Conservation (phyloP, 1,140 invertebrate species). For the Oscheius sp. region DNA sequence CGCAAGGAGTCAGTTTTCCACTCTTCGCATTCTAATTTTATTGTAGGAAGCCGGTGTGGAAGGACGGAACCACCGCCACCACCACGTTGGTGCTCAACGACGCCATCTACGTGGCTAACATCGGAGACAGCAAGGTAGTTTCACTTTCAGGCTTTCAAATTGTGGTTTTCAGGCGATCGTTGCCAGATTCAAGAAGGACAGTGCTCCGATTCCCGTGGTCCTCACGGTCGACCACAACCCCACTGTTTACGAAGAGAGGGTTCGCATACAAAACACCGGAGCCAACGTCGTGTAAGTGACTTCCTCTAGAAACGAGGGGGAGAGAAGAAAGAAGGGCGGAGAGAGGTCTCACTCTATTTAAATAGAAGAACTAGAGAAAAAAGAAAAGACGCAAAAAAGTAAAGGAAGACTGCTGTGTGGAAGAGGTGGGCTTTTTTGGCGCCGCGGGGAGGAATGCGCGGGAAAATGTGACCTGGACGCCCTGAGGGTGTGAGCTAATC, state of each 20-base stretch:
- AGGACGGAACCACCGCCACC: constrained; percentile 34
- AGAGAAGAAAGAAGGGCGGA: too few species aligned
- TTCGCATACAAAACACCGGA: constrained; percentile 32
- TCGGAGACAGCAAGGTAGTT: constrained; percentile 27
- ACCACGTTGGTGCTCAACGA: constrained; percentile 25
- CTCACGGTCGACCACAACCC: constrained; percentile 37
- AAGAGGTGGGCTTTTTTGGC: too few species aligned
- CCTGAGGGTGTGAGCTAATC: too few species aligned
- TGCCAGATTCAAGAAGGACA: constrained; percentile 2
- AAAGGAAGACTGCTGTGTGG: too few species aligned
- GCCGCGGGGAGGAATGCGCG: too few species aligned
- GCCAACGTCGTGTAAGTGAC: constrained; percentile 23
- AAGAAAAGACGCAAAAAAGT: too few species aligned
- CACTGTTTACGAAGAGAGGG: constrained; percentile 25
- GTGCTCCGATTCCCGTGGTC: not conserved
- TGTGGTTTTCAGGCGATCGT: constrained; percentile 13
- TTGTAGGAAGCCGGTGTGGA: constrained; percentile 32
- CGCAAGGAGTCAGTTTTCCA: constrained; percentile 1
- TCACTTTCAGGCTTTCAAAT: not conserved
- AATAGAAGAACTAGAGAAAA: too few species aligned
- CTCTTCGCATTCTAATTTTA: not conserved
- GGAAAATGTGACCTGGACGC: too few species aligned
- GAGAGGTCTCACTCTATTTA: too few species aligned
- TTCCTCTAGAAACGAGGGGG: too few species aligned
- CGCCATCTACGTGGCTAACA: constrained; percentile 30